Percentiles rank a stretch among this genome's conserved stretches.
Conservation (phyloP, 2,888 invertebrate species). For the Phyllotreta striolata region DNA sequence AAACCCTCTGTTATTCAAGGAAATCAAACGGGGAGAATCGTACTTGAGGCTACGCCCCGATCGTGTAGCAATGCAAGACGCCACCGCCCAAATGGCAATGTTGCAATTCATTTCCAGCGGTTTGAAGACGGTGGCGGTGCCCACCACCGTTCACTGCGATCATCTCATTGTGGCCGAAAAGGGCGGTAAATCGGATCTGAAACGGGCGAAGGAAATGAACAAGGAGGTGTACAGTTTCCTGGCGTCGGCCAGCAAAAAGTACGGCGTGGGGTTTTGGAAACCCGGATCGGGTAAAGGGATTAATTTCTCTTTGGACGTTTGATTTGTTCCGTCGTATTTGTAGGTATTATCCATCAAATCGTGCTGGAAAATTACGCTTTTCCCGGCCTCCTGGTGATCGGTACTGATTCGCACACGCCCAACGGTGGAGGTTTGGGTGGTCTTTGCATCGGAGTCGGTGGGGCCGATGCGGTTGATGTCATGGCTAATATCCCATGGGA, state of each 20-base stretch:
- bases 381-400: slow-evolving; percentile 98
- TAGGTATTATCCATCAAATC: slow-evolving; percentile 97
- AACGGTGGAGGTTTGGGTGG: slow-evolving; percentile 99
- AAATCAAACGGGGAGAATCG: slow-evolving; percentile 88
- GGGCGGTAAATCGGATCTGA: slow-evolving; percentile 90
- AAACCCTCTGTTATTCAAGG: slow-evolving; percentile 62
- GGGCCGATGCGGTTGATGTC: slow-evolving; percentile 99
- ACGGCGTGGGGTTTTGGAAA: slow-evolving; percentile 99
- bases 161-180: slow-evolving; percentile 98
- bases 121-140: slow-evolving; percentile 93
- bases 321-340: background rate
- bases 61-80: slow-evolving; percentile 99
- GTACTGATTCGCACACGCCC: slow-evolving; percentile 98
- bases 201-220: slow-evolving; percentile 89
- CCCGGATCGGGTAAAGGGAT: slow-evolving; percentile 81
- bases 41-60: slow-evolving; percentile 95
- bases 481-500: slow-evolving; percentile 99
- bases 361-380: slow-evolving; percentile 99
- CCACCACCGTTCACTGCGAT: slow-evolving; percentile 99
- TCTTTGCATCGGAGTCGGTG: slow-evolving; percentile 98
- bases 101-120: slow-evolving; percentile 99
- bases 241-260: slow-evolving; percentile 93
- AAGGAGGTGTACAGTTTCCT: slow-evolving; percentile 95
- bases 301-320: background rate
- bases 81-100: slow-evolving; percentile 99